Base-by-base conservation (phyloP, 1,140 invertebrate genomes). In the Gryon sp. region DNA sequence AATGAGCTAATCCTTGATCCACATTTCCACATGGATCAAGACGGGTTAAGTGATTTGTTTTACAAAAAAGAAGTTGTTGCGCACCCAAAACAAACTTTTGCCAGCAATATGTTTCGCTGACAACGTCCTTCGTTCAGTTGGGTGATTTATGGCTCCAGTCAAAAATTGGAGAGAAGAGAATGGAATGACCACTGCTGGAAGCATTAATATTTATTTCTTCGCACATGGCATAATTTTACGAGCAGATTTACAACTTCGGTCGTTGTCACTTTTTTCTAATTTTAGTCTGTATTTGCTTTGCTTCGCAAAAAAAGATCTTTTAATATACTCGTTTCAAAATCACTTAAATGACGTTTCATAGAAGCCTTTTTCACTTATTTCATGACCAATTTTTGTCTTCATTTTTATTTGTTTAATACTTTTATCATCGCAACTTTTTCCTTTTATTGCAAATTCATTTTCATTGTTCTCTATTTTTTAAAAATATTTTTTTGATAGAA, bases 121-220 rank as follows among this genome's bases (percentile, higher is more conserved):
- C 80, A 80, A 84, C 62, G 76, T 81, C 72, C 69, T 78, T 80
- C 72, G 59, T 76, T 78, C 72, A 72, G 63, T 45, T 12, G 41
- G 73, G 76, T 82, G 83, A 84, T 83, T 83, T 83, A 83, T 81
- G 60, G 66, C 76, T 76, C 38, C 24, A 78, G 73, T 78, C 63
- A 78, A 80, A 80, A 79, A 80, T 72, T 66, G 68, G 66, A 65
- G 72, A 78, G 75, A 77, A 80, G 73, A 76, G 55, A 79, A 79
- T 46, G 43, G 76, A 76, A 79, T 78, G 73, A 76, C 77, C 80
- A 70, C 79, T 80, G 79, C 73, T 78, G 75, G 59, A 79, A 79
- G 75, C 81, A 82, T 82, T 80, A 82, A 82, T 81, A 82, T 82
- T 82, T 82, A 82, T 81, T 80, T 80, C 78, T 78, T 82, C 78